These are phyloP conservation scores for Diabrotica balteata DNA, from an alignment of 2,888 invertebrate genomes.

Conservation along the genomic window DNA sequence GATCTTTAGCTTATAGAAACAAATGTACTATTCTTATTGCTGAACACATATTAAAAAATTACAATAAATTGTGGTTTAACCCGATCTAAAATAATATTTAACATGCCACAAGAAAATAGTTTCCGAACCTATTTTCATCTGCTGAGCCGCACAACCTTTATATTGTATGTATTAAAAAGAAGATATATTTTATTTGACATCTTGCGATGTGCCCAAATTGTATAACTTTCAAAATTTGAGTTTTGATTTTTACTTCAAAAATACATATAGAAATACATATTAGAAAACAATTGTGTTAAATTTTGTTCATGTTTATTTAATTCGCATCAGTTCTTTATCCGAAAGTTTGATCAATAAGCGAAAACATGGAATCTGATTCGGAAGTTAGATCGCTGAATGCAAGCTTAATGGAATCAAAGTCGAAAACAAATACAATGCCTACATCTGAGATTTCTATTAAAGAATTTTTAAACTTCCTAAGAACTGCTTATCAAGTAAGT, in stretches of 20 bases:
- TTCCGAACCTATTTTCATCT: too few species aligned
- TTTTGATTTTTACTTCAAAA: slow-evolving; percentile 9
- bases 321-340: not conserved
- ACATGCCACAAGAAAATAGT: too few species aligned
- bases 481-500: slow-evolving; percentile 73
- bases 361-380: slow-evolving; percentile 30
- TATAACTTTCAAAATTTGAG: slow-evolving; percentile 14
- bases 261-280: not conserved
- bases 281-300: not conserved
- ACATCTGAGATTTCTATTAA: slow-evolving; percentile 70
- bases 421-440: slow-evolving; percentile 1
- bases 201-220: too few species aligned
- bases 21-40: too few species aligned
- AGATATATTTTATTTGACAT: too few species aligned
- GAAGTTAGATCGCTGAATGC: slow-evolving; percentile 10
- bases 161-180: too few species aligned
- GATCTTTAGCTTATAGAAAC: too few species aligned
- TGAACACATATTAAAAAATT: too few species aligned
- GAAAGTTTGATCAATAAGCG: slow-evolving; percentile 33
- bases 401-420: slow-evolving; percentile 1
- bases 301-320: slow-evolving; percentile 1
- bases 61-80: too few species aligned
- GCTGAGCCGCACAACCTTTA: too few species aligned
- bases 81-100: too few species aligned
- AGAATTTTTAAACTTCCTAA: slow-evolving; percentile 76